Evolutionary conservation across 2,113 vertebrate species (phyloP).

Genomic region (Notothenia coriiceps): DNA sequence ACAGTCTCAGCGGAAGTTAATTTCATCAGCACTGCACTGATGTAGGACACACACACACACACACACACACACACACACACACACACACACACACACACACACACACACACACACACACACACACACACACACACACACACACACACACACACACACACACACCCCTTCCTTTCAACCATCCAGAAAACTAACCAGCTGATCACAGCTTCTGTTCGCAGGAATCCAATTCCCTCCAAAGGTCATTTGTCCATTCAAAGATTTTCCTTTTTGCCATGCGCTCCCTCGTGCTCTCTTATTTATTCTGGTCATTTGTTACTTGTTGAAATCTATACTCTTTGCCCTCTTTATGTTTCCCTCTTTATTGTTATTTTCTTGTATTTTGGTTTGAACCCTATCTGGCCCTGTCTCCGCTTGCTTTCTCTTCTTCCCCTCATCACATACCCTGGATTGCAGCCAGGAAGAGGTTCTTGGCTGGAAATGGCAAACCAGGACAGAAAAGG

Average conservation of each 20-base stretch:
- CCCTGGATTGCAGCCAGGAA: constrained; percentile 33
- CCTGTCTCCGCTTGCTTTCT: constrained; percentile 19
- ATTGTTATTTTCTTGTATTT: constrained; percentile 24
- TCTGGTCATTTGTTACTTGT: constrained; percentile 48
- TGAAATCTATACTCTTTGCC: constrained; percentile 33
- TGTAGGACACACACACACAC: constrained; percentile 2
- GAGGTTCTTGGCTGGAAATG: constrained; percentile 39
- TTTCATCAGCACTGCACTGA: constrained; percentile 35
- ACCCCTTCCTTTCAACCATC: constrained; percentile 36
- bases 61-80: not conserved
- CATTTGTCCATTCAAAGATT: constrained; percentile 55
- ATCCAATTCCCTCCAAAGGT: constrained; percentile 63
- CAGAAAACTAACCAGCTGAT: constrained; percentile 55
- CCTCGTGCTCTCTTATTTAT: constrained; percentile 37
- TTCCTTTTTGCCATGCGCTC: constrained; percentile 28
- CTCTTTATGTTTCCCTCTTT: constrained; percentile 13
- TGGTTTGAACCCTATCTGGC: constrained; percentile 38
- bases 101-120: not conserved
- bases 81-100: not conserved
- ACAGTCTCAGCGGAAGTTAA: constrained; percentile 37
- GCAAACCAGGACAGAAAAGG: constrained; percentile 22
- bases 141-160: constrained; percentile 9
- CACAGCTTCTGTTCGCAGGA: constrained; percentile 57
- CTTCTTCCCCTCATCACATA: constrained; percentile 11
- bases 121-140: constrained; percentile 21